Conservation (phyloP, 2,113 vertebrate species). For the Epinephelus moara region DNA sequence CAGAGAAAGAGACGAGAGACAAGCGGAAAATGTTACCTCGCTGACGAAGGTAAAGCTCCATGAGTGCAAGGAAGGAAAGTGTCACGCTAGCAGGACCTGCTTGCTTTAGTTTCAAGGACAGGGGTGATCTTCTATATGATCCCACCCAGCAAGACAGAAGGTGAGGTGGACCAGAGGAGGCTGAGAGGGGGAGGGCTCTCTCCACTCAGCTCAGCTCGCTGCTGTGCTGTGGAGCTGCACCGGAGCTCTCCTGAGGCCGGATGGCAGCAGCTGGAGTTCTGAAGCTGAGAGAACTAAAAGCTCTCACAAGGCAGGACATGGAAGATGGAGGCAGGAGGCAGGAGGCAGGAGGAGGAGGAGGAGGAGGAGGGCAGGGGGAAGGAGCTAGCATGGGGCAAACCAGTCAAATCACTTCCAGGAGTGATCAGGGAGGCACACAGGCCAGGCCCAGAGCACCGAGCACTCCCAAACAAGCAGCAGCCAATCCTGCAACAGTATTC, state of each 20-base stretch:
- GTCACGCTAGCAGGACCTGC: conserved; percentile 19
- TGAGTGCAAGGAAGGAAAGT: conserved; percentile 39
- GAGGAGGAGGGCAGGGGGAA: conserved; percentile 52
- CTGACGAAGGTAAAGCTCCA: conserved; percentile 68
- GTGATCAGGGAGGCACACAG: conserved; percentile 23
- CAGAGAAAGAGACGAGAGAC: conserved; percentile 18
- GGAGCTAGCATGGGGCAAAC: conserved; percentile 29
- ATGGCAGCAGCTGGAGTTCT: conserved; percentile 48
- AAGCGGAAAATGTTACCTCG: conserved; percentile 67
- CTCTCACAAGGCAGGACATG: conserved; percentile 43
- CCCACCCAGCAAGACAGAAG: conserved; percentile 45
- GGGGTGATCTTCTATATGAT: conserved; percentile 60
- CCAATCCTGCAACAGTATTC: conserved; percentile 10
- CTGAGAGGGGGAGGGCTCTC: not conserved
- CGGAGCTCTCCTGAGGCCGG: conserved; percentile 30
- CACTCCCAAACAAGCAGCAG: conserved; percentile 3
- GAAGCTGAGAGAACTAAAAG: conserved; percentile 33
- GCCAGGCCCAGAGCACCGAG: not conserved
- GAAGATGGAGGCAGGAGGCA: conserved; percentile 55
- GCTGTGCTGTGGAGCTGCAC: conserved; percentile 31
- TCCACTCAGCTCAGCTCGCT: conserved; percentile 20
- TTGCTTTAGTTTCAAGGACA: conserved; percentile 35
- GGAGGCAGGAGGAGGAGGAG: conserved; percentile 31
- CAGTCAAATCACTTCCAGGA: conserved; percentile 71
- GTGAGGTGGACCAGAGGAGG: conserved; percentile 47